Evolutionary conservation across 2,797 vertebrate species (phyloP).

Genomic region (Morus bassanus): DNA sequence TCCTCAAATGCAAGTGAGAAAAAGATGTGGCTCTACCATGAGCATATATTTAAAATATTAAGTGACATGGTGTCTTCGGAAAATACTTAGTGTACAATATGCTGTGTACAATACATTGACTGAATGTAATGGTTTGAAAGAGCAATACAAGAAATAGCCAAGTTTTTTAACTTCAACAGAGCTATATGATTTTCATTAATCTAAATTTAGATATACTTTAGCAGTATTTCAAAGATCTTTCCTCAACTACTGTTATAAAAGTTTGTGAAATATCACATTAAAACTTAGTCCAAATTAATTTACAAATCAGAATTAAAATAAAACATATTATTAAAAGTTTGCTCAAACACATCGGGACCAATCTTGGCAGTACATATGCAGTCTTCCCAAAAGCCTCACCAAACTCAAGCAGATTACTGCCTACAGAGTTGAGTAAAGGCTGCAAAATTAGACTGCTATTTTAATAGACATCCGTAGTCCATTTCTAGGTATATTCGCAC

Average conservation of each 20-base stretch:
- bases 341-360: neutral
- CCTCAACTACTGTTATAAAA: neutral
- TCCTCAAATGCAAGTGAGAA: neutral
- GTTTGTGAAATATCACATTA: neutral
- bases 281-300: neutral
- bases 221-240: neutral
- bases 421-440: neutral
- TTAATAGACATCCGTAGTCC: neutral
- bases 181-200: neutral
- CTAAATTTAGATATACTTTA: neutral
- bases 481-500: neutral
- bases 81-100: neutral
- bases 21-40: neutral
- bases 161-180: neutral
- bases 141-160: neutral
- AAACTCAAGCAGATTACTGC: neutral
- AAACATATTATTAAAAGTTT: neutral
- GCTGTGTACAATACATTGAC: neutral
- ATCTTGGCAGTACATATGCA: neutral
- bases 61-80: neutral
- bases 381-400: neutral
- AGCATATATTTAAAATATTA: neutral
- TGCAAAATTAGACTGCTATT: neutral
- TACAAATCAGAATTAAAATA: neutral
- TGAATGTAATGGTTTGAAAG: neutral